A percentile compares a stretch with the other conserved stretches of the same genome.
phyloP scores from a whole-genome alignment of 2,797 vertebrate species.

The Lerista edwardsae region DNA sequence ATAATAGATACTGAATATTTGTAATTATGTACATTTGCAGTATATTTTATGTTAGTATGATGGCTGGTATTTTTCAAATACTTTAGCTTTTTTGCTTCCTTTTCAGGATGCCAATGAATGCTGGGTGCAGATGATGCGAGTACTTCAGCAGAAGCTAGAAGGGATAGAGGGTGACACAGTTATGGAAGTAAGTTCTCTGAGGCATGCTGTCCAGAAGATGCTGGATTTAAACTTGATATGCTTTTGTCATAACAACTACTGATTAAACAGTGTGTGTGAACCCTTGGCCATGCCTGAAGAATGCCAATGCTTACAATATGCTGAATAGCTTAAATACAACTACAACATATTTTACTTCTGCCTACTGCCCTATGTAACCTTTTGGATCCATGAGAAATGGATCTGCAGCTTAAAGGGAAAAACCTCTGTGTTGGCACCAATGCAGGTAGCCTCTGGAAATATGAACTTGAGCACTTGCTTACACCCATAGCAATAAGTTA shows the following conservation, averaged over 20 bases:
- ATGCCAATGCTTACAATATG: too few relatives aligned
- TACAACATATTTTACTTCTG: background rate
- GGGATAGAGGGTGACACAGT: slow-evolving; percentile 86
- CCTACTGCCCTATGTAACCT: background rate
- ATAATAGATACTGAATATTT: background rate
- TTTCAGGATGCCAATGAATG: slow-evolving; percentile 97
- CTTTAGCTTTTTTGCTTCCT: slow-evolving; percentile 15
- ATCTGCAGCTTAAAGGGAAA: background rate
- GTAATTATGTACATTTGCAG: background rate
- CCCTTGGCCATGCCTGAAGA: background rate
- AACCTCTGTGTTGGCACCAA: too few relatives aligned
- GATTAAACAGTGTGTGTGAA: background rate
- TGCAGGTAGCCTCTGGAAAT: background rate
- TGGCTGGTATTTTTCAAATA: background rate
- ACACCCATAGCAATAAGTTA: background rate
- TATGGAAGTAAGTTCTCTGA: slow-evolving; percentile 86
- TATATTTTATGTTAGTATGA: background rate
- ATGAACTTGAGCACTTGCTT: background rate
- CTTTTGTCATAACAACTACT: background rate
- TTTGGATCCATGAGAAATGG: background rate
- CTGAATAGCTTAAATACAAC: background rate
- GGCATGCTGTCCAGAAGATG: background rate
- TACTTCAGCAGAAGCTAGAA: slow-evolving; percentile 97
- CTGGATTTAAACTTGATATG: background rate
- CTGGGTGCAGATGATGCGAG: slow-evolving; percentile 97